Base-by-base conservation (phyloP, 2,888 invertebrate genomes). In the Caradrina kadenii region DNA sequence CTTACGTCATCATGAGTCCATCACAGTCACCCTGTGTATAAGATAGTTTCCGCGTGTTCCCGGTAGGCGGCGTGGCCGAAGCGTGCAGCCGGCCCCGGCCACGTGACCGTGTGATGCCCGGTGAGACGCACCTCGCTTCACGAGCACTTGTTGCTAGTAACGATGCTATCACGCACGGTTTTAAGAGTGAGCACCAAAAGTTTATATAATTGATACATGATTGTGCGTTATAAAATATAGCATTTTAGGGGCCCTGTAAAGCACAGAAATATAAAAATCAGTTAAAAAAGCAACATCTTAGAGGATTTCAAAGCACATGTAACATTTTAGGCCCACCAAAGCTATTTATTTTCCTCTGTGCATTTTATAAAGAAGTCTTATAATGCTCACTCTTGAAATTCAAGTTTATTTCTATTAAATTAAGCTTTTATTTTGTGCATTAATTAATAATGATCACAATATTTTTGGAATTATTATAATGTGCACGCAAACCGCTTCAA, bases 31-130 rank as follows among this genome's bases (percentile, higher is more conserved):
- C 69, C 72, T 77, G 79, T 69, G 84, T 77, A 80, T 72, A 77
- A 69, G 64, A 80, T 79, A 87, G 87, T 89, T 86, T 88, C 39
- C 85, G 86, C 73, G 87, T 92, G 89, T 92, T 93, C 91, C 93
- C 89, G 88, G 89, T 94, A 95, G 95, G 94, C 90, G 89, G 89
- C 92, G 91, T 92, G 95, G 93, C 89, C 93, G 89, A 86, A 70
- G 78, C 65, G 91, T 88, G 85, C 90, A 88, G 88, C 88, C 80
- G 93, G 91, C 87, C 93, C 94, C 87, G 95, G 95, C 90, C 95
- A 95, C 95, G 90, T 94, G 94, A 95, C 95, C 91, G 95, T 95
- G 93, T 95, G 95, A 95, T 93, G 94, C 89, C 92, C 93, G 95
- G 95, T 95, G 95, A 95, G 95, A 90, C 88, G 87, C 88, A 79